Evolutionary conservation across 1,140 invertebrate genomes (phyloP), one percentile per base, ranked within the genome.

Genomic region (Drosophila kurseongensis): DNA sequence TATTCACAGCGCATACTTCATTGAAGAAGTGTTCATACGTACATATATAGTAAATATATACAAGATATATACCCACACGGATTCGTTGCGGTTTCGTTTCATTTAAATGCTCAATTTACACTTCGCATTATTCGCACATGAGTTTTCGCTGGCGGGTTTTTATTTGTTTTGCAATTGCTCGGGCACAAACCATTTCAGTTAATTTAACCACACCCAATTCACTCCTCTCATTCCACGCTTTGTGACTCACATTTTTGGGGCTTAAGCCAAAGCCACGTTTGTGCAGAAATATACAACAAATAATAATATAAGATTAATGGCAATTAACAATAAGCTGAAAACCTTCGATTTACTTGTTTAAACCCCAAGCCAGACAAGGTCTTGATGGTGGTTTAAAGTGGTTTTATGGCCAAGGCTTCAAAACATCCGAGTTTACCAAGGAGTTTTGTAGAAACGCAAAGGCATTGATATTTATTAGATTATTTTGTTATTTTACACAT

Each of bases 101-200:
- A 59, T 75, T 75, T 57, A 76, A 66, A 75, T 68, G 72, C 74
- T 60, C 71, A 67, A 75, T 67, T 75, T 76, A 75, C 74, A 67
- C 61, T 66, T 47, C 40, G 27, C 45, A 51, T 65, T 66, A 65
- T 68, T 68, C 65, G 65, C 65, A 66, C 60, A 41, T 48, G 61
- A 41, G 35, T 50, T 68, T 68, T 65, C 29, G 48, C 35, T 45
- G 36, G 16, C 48, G 32, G 35, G 40, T 55, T 50, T 50, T 55
- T 73, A 75, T 75, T 56, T 66, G 52, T 75, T 72, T 51, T 76
- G 61, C 61, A 47, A 56, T 55, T 74, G 50, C 50, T 58, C 66
- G 66, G 51, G 27, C 68, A 72, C 52, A 48, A 71, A 41, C 66
- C 67, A 69, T 71, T 72, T 58, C 65, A 71, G 68, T 58, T 72